These are phyloP conservation scores for Lichenostomus cassidix DNA, from an alignment of 2,113 vertebrate genomes.

Conservation along the genomic window DNA sequence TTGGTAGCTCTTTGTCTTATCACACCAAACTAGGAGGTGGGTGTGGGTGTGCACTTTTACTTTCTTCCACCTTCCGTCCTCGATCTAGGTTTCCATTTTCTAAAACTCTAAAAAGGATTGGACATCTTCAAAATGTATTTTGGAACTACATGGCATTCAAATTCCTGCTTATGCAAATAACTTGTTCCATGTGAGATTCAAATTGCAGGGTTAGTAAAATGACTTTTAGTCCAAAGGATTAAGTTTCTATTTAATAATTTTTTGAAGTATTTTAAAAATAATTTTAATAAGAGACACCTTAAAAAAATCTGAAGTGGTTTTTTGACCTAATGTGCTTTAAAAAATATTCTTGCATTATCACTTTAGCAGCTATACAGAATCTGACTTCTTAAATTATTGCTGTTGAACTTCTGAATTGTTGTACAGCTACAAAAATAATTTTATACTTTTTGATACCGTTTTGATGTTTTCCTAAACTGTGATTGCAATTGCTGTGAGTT, in stretches of 20 bases:
- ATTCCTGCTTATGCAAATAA: background rate
- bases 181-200: background rate
- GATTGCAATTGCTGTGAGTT: background rate
- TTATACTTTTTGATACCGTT: background rate
- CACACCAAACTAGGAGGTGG: background rate
- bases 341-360: background rate
- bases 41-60: accelerated
- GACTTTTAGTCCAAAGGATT: background rate
- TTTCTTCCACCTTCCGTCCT: background rate
- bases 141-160: background rate
- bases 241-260: background rate
- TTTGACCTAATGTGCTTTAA: background rate
- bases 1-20: background rate
- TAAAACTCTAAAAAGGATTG: background rate
- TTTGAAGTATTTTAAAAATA: background rate
- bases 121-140: background rate
- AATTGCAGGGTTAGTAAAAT: background rate
- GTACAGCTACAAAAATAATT: background rate
- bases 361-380: background rate
- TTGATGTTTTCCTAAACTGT: background rate
- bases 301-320: background rate
- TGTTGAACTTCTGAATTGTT: background rate
- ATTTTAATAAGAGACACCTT: background rate
- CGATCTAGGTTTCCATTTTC: background rate
- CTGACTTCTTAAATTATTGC: background rate